Percentiles rank a stretch among this genome's conserved stretches.
phyloP scores from a whole-genome alignment of 2,797 vertebrate genomes.

The Rhincodon typus region DNA sequence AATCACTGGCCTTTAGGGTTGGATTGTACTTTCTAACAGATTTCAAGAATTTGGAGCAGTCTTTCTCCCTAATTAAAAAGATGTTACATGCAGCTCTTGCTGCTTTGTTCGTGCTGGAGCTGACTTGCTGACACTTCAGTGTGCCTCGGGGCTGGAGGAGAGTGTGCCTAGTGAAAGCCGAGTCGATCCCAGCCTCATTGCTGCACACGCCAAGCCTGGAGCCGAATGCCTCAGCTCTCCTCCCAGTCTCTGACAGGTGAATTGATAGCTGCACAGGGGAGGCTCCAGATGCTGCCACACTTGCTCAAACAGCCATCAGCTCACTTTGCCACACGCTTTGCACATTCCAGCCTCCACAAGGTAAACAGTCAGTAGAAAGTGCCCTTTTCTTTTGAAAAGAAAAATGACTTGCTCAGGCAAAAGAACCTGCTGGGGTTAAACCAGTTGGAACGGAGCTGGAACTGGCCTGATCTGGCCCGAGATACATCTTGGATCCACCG shows the following conservation, averaged over 20 bases:
- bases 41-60: not conserved
- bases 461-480: not conserved
- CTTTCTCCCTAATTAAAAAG: not conserved
- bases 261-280: constrained; percentile 20
- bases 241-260: constrained; percentile 37
- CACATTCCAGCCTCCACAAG: constrained; percentile 2
- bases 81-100: not conserved
- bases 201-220: constrained; percentile 27
- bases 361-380: not conserved
- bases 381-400: not conserved
- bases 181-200: not conserved
- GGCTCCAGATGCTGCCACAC: constrained; percentile 2
- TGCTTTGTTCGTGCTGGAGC: not conserved
- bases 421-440: not conserved
- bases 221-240: constrained; percentile 50
- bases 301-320: constrained; percentile 24
- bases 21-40: not conserved
- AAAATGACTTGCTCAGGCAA: not conserved
- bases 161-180: constrained; percentile 16
- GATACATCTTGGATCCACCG: not conserved
- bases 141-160: not conserved
- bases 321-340: not conserved
- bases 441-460: not conserved
- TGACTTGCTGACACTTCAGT: not conserved
- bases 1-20: not conserved